phyloP scores from a whole-genome alignment of 2,797 vertebrate species.

The Poecilia wingei region DNA sequence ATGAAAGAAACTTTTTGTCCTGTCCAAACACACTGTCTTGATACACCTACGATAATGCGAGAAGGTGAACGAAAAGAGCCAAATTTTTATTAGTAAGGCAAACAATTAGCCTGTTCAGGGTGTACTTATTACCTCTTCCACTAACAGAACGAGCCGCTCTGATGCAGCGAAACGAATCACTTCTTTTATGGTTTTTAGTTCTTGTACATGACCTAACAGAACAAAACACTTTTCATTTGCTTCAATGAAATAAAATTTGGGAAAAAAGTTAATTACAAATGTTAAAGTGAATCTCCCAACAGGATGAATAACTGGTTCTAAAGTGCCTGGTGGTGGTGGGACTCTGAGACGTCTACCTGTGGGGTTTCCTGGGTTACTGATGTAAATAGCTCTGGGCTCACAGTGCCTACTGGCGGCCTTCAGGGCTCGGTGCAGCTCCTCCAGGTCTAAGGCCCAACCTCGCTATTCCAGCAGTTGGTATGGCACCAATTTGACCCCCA shows the following conservation, averaged over 20 bases:
- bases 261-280: neutral
- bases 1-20: constrained; percentile 82
- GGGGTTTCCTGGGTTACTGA: constrained; percentile 80
- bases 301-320: neutral
- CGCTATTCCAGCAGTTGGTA: constrained; percentile 69
- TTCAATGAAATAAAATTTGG: neutral
- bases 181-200: constrained; percentile 81
- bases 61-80: neutral
- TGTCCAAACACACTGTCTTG: constrained; percentile 84
- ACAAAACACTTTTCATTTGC: neutral
- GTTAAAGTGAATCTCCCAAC: neutral
- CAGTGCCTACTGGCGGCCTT: constrained; percentile 43
- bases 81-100: neutral
- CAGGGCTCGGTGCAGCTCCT: constrained; percentile 59
- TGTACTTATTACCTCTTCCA: constrained; percentile 83
- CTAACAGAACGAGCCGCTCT: constrained; percentile 84
- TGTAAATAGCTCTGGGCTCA: constrained; percentile 71
- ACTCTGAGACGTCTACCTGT: constrained; percentile 67
- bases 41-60: constrained; percentile 78
- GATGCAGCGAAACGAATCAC: constrained; percentile 86
- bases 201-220: constrained; percentile 86
- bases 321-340: neutral
- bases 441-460: constrained; percentile 69
- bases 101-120: neutral
- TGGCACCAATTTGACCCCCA: constrained; percentile 42